Evolutionary conservation across 2,797 vertebrate species (phyloP).

Genomic region (Arremon aurantiirostris): DNA sequence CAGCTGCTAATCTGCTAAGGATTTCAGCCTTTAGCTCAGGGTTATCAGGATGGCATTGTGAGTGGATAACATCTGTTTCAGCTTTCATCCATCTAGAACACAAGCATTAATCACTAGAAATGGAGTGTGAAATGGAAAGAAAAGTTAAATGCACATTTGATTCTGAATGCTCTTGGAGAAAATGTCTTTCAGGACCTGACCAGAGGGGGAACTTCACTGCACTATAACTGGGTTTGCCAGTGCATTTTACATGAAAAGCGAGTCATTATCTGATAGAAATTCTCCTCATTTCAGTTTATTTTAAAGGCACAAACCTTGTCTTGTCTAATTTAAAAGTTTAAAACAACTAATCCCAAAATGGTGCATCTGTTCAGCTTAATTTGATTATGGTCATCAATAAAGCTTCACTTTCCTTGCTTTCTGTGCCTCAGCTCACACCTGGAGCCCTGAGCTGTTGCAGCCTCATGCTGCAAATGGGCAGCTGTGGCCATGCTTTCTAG

Average conservation of each 20-base stretch:
- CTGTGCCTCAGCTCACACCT: neutral
- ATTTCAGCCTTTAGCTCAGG: constrained; percentile 56
- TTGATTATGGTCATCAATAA: neutral
- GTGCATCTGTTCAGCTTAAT: neutral
- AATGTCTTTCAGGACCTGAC: neutral
- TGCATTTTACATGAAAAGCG: neutral
- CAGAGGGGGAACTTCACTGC: neutral
- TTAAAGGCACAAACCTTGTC: neutral
- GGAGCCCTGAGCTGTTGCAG: neutral
- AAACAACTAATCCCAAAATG: neutral
- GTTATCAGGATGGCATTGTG: constrained; percentile 41
- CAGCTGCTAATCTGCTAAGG: constrained; percentile 40
- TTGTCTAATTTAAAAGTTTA: neutral
- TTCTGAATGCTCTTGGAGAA: neutral
- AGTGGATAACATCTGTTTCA: constrained; percentile 60
- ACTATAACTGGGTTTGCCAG: neutral
- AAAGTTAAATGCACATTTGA: constrained; percentile 38
- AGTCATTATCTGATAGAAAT: neutral
- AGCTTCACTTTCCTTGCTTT: neutral
- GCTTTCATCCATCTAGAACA: constrained; percentile 41
- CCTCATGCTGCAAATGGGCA: neutral
- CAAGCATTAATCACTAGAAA: constrained; percentile 62
- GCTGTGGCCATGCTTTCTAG: neutral
- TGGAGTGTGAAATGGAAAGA: constrained; percentile 57
- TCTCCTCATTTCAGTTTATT: neutral